Conservation (phyloP, 2,797 vertebrate genomes). For the Malurus splendens region DNA sequence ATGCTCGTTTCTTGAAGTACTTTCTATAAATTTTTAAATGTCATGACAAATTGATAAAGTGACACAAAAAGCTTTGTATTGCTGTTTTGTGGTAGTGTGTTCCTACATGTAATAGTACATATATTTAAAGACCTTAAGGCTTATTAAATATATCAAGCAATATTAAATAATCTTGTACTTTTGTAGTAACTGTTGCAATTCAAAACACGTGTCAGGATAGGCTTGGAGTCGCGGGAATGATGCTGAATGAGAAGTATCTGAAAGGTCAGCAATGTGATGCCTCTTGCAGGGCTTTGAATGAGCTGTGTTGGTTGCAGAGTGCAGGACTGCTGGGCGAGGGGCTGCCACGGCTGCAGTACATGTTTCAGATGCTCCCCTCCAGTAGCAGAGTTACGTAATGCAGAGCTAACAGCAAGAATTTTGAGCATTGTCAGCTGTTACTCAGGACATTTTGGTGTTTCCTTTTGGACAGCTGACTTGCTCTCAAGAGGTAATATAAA, state of each 20-base stretch:
- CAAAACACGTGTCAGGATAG: neutral
- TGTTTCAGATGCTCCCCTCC: slow-evolving; percentile 32
- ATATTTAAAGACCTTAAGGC: neutral
- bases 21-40: neutral
- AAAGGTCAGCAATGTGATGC: neutral
- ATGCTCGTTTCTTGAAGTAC: neutral
- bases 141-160: neutral
- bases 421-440: slow-evolving; percentile 73
- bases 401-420: slow-evolving; percentile 59
- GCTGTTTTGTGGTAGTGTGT: neutral
- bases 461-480: slow-evolving; percentile 72
- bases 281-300: neutral
- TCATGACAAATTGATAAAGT: neutral
- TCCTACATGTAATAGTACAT: neutral
- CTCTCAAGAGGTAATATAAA: slow-evolving; percentile 63
- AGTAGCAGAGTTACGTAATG: slow-evolving; percentile 62
- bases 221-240: neutral
- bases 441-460: slow-evolving; percentile 65
- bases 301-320: neutral
- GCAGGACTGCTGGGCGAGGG: neutral
- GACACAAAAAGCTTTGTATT: neutral
- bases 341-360: neutral
- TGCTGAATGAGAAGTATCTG: neutral
- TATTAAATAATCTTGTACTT: neutral
- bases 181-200: neutral